These are phyloP conservation scores for Tachina grossa DNA, from an alignment of 2,888 invertebrate genomes.

Conservation along the genomic window DNA sequence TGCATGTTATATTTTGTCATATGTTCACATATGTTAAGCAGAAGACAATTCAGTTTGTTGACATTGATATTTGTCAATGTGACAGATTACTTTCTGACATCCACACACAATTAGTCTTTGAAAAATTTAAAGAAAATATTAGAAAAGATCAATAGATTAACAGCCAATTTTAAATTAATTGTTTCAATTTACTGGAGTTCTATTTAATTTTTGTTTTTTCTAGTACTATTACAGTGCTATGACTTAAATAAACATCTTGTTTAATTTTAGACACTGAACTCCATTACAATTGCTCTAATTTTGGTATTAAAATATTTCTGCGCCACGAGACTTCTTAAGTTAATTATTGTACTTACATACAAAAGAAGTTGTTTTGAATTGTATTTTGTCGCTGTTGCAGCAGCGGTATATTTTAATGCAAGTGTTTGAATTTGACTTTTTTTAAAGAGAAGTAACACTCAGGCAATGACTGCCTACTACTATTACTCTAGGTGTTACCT, in stretches of 20 bases:
- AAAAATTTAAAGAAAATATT: neutral
- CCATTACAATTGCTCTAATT: slow-evolving; percentile 28
- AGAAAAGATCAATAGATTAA: slow-evolving; percentile 53
- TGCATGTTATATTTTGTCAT: slow-evolving; percentile 25
- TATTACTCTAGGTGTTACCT: no score
- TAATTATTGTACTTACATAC: no score
- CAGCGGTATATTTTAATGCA: no score
- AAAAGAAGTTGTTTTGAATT: no score
- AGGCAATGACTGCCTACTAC: no score
- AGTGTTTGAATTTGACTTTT: no score
- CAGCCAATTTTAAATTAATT: slow-evolving; percentile 61
- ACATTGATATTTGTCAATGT: slow-evolving; percentile 68
- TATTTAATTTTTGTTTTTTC: slow-evolving; percentile 1
- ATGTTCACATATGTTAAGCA: slow-evolving; percentile 33
- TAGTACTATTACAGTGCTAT: slow-evolving; percentile 9
- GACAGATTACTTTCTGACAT: slow-evolving; percentile 65
- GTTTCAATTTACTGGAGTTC: slow-evolving; percentile 34
- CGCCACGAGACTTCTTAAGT: no score
- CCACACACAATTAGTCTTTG: slow-evolving; percentile 60
- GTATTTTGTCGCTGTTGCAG: no score
- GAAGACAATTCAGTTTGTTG: slow-evolving; percentile 46
- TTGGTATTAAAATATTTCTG: neutral
- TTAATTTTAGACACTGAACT: no score
- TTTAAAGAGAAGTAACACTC: no score
- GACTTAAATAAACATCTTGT: no score